Percentiles rank a stretch among this genome's conserved stretches.
Conservation (phyloP, 2,888 invertebrate species). For the Sipunculus nudus region DNA sequence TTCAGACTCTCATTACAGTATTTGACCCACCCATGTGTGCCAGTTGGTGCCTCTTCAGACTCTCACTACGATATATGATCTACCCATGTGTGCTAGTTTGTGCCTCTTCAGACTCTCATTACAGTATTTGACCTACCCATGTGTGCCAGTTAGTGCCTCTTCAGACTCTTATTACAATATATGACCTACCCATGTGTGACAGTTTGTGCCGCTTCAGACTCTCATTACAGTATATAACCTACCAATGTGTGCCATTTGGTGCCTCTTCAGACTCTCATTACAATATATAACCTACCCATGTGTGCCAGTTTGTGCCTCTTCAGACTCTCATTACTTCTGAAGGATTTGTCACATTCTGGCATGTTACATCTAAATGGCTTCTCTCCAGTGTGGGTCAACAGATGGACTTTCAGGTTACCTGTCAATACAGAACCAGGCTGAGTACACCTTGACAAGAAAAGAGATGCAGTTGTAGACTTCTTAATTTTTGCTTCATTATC, state of each 20-base stretch:
- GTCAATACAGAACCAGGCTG: not conserved
- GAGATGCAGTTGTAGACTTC: not conserved
- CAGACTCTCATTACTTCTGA: slow-evolving; percentile 56
- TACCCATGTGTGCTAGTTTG: too few species aligned
- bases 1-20: slow-evolving; percentile 55
- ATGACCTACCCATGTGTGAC: slow-evolving; percentile 52
- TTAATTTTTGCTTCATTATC: too few species aligned
- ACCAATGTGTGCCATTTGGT: too few species aligned
- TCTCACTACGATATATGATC: too few species aligned
- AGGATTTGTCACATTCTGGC: slow-evolving; percentile 49
- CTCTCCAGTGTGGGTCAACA: slow-evolving; percentile 49
- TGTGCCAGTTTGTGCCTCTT: slow-evolving; percentile 56
- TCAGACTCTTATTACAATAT: too few species aligned
- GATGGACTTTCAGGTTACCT: slow-evolving; percentile 59
- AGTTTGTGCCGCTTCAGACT: slow-evolving; percentile 53
- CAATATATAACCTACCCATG: slow-evolving; percentile 48
- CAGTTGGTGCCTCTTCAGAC: too few species aligned
- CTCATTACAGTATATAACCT: too few species aligned
- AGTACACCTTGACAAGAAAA: not conserved
- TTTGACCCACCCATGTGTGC: too few species aligned
- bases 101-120: too few species aligned
- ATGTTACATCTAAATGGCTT: slow-evolving; percentile 54
- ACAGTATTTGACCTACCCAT: too few species aligned
- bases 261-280: too few species aligned
- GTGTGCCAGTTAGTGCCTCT: too few species aligned